phyloP scores from a whole-genome alignment of 2,888 invertebrate genomes.

The Noctua fimbriata region DNA sequence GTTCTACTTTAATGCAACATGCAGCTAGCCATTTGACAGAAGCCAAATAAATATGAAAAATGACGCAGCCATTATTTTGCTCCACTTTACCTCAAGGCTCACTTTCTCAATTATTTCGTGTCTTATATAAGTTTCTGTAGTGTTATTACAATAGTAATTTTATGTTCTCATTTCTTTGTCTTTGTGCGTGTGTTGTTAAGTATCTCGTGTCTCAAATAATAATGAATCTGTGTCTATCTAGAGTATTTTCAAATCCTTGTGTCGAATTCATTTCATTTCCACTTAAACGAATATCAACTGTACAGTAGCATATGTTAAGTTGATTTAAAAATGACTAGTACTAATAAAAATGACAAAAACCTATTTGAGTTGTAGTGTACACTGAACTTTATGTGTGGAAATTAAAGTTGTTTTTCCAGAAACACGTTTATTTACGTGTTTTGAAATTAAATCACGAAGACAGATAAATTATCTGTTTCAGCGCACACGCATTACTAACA shows the following conservation, averaged over 20 bases:
- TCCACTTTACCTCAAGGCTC: constrained; percentile 48
- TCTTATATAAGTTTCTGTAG: constrained; percentile 56
- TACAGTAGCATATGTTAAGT: background rate
- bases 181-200: constrained; percentile 47
- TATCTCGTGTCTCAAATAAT: constrained; percentile 54
- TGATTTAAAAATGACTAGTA: background rate
- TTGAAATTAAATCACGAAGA: background rate
- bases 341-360: background rate
- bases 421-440: background rate
- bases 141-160: constrained; percentile 47
- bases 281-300: background rate
- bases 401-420: background rate
- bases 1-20: constrained; percentile 39
- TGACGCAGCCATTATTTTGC: constrained; percentile 42
- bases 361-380: background rate
- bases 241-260: constrained; percentile 8
- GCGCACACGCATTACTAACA: constrained; percentile 50
- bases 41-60: constrained; percentile 47
- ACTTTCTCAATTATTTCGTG: constrained; percentile 53
- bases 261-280: background rate
- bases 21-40: constrained; percentile 34
- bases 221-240: constrained; percentile 62
- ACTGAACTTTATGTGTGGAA: background rate
- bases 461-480: constrained; percentile 52
- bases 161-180: constrained; percentile 49